Conservation (phyloP, 2,888 invertebrate species). For the Euzophera pinguis region DNA sequence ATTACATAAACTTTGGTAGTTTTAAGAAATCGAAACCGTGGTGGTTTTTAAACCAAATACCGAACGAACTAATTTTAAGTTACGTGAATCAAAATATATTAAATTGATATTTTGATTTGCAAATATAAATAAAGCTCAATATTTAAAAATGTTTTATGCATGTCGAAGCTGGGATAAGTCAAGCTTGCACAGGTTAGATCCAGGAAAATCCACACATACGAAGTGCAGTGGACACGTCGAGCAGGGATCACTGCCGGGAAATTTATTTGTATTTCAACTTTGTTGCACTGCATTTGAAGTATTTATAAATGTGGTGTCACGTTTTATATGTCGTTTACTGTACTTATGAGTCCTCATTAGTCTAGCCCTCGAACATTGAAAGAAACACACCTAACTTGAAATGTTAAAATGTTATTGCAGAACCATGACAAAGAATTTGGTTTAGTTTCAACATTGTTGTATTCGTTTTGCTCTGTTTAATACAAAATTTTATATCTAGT, state of each 20-base stretch:
- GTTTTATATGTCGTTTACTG: background rate
- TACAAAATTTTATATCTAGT: no score
- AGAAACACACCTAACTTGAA: no score
- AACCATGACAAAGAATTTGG: no score
- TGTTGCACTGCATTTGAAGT: background rate
- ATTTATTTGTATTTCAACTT: conserved; percentile 4
- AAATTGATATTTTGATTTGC: no score
- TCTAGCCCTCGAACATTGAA: no score
- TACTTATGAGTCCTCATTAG: no score
- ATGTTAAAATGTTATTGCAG: no score
- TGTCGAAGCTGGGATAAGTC: background rate
- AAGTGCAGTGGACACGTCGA: background rate
- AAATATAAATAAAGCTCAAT: no score
- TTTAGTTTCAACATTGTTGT: no score
- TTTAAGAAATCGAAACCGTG: conserved; percentile 42
- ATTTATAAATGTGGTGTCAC: background rate
- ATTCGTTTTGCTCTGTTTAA: no score
- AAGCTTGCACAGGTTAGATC: background rate
- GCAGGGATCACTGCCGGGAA: background rate
- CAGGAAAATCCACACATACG: conserved; percentile 2
- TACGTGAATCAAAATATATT: no score
- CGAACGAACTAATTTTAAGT: background rate
- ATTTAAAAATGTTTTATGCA: background rate
- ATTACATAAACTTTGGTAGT: conserved; percentile 45
- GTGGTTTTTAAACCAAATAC: background rate